Evolutionary conservation across 2,797 vertebrate species (phyloP), one percentile per base, ranked within the genome.

Genomic region (Pseudomugil gertrudae): DNA sequence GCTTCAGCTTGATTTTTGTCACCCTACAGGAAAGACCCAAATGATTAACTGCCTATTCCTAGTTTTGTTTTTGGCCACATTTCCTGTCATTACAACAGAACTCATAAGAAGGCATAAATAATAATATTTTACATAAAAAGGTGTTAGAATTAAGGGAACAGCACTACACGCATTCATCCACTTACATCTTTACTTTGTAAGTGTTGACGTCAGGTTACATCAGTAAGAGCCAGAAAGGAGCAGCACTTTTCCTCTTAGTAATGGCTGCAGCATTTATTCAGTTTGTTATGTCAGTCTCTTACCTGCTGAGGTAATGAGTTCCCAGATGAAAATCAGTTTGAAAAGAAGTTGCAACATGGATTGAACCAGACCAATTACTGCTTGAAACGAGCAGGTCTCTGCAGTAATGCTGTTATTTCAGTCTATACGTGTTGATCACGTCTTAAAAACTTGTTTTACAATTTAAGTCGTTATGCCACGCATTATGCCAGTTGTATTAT

Each of bases 221-320:
- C 26, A 26, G 26, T 53, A 51, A 51, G 5, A 48, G 54, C 36
- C 17, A 7, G 11, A 61, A 57, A 59, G 5, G 15, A 48, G 11
- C 36, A 27, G 43, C 15, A 9, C 61, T 67, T 52, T 26, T 50
- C 29, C 38, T 5, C 29, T 36, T 56, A 63, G 53, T 65, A 45
- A 56, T 63, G 69, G 66, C 61, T 63, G 47, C 35, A 65, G 48
- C 45, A 56, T 66, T 74, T 65, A 38, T 70, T 64, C 48, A 40
- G 54, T 33, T 62, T 58, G 43, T 52, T 71, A 55, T 23, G 43
- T 48, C 35, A 54, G 43, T 58, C 62, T 69, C 27, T 57, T 67
- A 66, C 80, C 71, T 81, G 75, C 64, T 63, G 74, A 68, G 52
- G 63, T 87, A 85, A 90, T 63, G 52, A 63, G 57, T 21, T 63